Evolutionary conservation across 2,888 invertebrate species (phyloP).

Genomic region (Chorisops tibialis): DNA sequence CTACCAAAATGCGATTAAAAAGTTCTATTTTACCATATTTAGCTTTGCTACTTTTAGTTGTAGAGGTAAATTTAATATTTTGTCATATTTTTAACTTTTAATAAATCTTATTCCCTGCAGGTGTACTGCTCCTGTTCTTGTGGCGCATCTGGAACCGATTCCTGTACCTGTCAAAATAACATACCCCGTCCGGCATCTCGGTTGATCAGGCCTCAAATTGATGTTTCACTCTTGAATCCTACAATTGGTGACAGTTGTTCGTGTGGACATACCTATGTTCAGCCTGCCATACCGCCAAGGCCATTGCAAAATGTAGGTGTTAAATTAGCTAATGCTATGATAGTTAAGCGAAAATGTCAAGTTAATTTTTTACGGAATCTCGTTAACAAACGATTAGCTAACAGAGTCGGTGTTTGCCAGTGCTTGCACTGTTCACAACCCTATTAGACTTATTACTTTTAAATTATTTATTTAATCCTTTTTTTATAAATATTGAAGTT

Average conservation of each 20-base stretch:
- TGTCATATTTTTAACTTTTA: too few species aligned
- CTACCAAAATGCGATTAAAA: too few species aligned
- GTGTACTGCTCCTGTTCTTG: too few species aligned
- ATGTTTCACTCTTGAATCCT: slow-evolving; percentile 31
- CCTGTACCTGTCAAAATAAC: neutral
- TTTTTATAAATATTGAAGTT: too few species aligned
- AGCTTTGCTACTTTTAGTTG: too few species aligned
- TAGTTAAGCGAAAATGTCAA: neutral
- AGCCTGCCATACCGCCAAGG: slow-evolving; percentile 45
- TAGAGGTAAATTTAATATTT: too few species aligned
- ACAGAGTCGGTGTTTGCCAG: neutral
- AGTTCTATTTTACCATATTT: too few species aligned
- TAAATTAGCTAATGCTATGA: neutral
- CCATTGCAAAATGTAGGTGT: slow-evolving; percentile 30
- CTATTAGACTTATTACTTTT: neutral
- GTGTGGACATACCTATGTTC: slow-evolving; percentile 48
- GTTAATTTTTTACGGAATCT: neutral
- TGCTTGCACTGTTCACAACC: neutral
- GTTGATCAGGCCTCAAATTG: too few species aligned
- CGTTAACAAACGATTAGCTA: too few species aligned
- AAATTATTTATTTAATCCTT: too few species aligned
- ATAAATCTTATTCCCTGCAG: too few species aligned
- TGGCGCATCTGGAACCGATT: neutral
- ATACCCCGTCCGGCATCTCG: slow-evolving; percentile 34
- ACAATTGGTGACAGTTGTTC: slow-evolving; percentile 49